A percentile compares a stretch with the other conserved stretches of the same genome.
phyloP scores from a whole-genome alignment of 2,797 vertebrate genomes.

The Danio kyathit region DNA sequence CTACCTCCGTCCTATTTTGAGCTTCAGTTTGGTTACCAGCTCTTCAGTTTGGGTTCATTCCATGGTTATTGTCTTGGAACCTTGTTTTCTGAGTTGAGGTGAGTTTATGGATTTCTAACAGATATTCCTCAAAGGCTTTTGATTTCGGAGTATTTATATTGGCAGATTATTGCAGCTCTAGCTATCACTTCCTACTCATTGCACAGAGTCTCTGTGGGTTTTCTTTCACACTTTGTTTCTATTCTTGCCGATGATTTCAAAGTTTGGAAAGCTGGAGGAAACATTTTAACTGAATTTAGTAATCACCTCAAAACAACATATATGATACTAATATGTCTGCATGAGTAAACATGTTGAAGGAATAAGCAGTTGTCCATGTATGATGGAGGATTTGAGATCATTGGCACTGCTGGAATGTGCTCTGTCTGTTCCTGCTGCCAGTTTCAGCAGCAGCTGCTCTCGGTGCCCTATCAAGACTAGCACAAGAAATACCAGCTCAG shows the following conservation, averaged over 20 bases:
- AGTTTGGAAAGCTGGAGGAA: background rate
- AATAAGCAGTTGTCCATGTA: constrained; percentile 42
- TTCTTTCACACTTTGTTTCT: constrained; percentile 22
- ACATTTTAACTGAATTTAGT: background rate
- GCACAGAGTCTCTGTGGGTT: background rate
- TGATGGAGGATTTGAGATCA: constrained; percentile 20
- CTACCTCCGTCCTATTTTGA: constrained; percentile 12
- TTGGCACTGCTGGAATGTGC: constrained; percentile 63
- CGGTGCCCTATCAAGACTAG: constrained; percentile 44
- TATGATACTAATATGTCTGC: background rate
- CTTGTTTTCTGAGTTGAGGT: constrained; percentile 10
- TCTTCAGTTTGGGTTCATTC: constrained; percentile 16
- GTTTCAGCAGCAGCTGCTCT: constrained; percentile 68
- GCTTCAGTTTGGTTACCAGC: constrained; percentile 14
- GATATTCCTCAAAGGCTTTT: background rate
- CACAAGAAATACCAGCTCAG: constrained; percentile 35
- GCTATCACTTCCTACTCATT: background rate
- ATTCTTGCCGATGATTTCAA: background rate
- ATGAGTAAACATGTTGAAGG: constrained; percentile 30
- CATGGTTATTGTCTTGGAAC: constrained; percentile 41
- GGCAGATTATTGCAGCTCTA: background rate
- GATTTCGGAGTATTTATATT: background rate
- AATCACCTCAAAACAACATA: constrained; percentile 6
- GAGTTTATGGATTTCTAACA: constrained; percentile 8
- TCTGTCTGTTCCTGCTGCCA: constrained; percentile 52